A percentile compares a stretch with the other conserved stretches of the same genome.
phyloP scores from a whole-genome alignment of 1,140 invertebrate species.

The Sarcophaga bullata region DNA sequence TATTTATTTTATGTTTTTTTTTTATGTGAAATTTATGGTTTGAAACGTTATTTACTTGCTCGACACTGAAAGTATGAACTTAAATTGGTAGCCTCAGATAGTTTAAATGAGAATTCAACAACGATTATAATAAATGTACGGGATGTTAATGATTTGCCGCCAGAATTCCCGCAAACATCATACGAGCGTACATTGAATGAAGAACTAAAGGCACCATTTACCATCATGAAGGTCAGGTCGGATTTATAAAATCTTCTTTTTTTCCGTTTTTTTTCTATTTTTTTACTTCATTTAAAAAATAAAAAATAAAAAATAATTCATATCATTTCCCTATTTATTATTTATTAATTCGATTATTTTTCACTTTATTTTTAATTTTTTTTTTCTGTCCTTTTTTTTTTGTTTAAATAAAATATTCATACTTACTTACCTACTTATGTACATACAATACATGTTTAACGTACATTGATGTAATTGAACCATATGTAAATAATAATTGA shows the following conservation, averaged over 20 bases:
- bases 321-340: slow-evolving; percentile 4
- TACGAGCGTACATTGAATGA: slow-evolving; percentile 77
- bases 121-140: slow-evolving; percentile 80
- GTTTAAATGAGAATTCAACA: slow-evolving; percentile 84
- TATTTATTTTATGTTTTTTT: slow-evolving; percentile 23
- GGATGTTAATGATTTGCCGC: slow-evolving; percentile 85
- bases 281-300: background rate
- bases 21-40: background rate
- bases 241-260: slow-evolving; percentile 16
- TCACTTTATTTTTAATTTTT: slow-evolving; percentile 28
- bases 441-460: background rate
- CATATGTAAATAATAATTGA: background rate
- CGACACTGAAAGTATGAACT: slow-evolving; percentile 76
- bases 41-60: background rate
- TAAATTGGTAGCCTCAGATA: slow-evolving; percentile 86
- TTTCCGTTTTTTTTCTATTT: background rate
- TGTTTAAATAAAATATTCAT: slow-evolving; percentile 18
- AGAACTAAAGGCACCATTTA: slow-evolving; percentile 72
- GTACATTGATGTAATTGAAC: background rate
- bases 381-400: slow-evolving; percentile 7
- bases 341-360: background rate
- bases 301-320: background rate
- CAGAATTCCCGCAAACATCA: slow-evolving; percentile 76
- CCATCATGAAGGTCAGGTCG: slow-evolving; percentile 73
- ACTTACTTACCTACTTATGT: background rate